Base-by-base conservation (phyloP, 2,888 invertebrate genomes). In the Rhodophaea formosa region DNA sequence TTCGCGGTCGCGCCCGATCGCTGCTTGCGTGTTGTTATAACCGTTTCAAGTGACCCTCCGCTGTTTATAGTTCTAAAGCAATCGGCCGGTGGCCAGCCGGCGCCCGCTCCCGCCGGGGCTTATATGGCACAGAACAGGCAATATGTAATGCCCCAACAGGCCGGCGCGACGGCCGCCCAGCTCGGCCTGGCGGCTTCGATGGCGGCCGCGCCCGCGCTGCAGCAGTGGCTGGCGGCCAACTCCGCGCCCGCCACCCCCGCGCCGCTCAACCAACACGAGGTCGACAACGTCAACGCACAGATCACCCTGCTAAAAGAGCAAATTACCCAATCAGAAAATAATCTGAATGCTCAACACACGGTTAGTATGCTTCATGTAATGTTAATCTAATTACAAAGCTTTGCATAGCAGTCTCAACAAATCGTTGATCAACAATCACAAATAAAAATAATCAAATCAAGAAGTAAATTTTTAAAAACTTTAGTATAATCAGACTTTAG, bases 301-400 rank as follows among this genome's bases (percentile, higher is more conserved):
- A 96, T 97, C 84, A 94, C 94, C 77, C 93, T 94, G 66, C 91
- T 98, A 65, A 95, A 96, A 79, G 97, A 98, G 78, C 98, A 99
- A 92, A 97, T 99, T 64, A 94, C 95, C 70, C 98, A 99, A 84
- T 98, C 98, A 75, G 99, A 99, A 85, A 96, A 95, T 77, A 99
- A 99, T 92, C 93, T 99, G 65, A 95, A 96, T 71, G 99, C 98
- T 57, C 99, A 99, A 81, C 97, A 98, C 84, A 94, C 97, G 79
- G 97, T 97, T 74, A 89, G 93, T 74, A 39, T 23, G 15, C 32
- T 45, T 14, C 12, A 39, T 12, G 39, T n/a, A 10, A 39, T 39
- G 5, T 12, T 3, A 8, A 12, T 39, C 10, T 39, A 12, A n/a
- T 39, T 2, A 39, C 39, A 39, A n/a, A 39, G 12, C 39, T 39